Evolutionary conservation across 2,797 vertebrate genomes (phyloP), one percentile per base, ranked within the genome.

Genomic region (Hoplostethus mediterraneus): DNA sequence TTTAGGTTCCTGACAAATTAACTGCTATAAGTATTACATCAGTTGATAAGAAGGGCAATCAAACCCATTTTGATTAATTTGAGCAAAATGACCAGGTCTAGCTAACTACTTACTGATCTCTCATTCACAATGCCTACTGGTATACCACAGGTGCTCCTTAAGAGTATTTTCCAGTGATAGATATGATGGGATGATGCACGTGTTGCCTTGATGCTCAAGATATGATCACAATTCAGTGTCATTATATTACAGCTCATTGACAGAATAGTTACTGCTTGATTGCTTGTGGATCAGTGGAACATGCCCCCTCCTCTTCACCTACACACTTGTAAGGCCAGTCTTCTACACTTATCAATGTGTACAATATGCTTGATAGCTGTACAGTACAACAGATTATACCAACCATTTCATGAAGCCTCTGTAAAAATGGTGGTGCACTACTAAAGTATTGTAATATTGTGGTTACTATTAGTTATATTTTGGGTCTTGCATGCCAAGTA

Each of bases 401-500:
- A 47, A 47, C 16, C 16, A 47, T 47, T 47, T 47, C 45, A 49
- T 44, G 42, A 7, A n/a, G 7, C 17, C n/a, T 49, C n/a, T 6
- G 2, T n/a, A 21, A 49, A 49, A 49, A 49, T 49, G 47, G n/a
- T 21, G n/a, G 47, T n/a, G 16, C 47, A 49, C 47, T 21, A 49
- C 6, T n/a, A 49, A 49, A 49, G n/a, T 9, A n/a, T 21, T 49
- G 3, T 10, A 49, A 21, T 21, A 49, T 9, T 8, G 52, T 30
- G 11, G 52, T 31, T 31, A 54, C 1, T 31, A 30, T 31, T 6
- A 28, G 52, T 0, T 2, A 49, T 45, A 12, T 36, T 44, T 47
- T 62, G 38, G 42, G 28, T 57, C 25, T 61, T 28, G 36, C 28
- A 49, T 40, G 44, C 30, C 63, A 40, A 53, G 69, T 28, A 0